These are phyloP conservation scores for Lepus americanus DNA, from an alignment of 2,113 vertebrate genomes.

Conservation along the genomic window DNA sequence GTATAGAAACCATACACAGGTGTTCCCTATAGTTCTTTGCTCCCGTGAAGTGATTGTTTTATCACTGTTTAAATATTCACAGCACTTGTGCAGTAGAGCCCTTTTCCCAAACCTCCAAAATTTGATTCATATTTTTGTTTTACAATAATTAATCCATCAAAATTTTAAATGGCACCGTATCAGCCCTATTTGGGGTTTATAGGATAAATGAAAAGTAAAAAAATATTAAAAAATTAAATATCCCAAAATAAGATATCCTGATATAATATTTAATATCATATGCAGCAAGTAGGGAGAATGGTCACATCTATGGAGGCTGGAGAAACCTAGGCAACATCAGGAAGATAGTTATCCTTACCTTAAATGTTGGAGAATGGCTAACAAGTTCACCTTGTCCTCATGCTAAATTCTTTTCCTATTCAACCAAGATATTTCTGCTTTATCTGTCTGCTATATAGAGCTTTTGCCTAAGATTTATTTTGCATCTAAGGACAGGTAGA, in stretches of 20 bases:
- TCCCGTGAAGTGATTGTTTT: not conserved
- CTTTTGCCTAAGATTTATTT: not conserved
- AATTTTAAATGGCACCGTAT: not conserved
- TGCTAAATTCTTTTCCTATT: not conserved
- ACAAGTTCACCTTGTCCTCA: not conserved
- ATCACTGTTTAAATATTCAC: not conserved
- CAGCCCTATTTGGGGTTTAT: not conserved
- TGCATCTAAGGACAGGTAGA: not conserved
- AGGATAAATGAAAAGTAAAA: not conserved
- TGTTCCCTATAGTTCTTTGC: not conserved
- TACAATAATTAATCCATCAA: not conserved
- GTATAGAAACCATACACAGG: too few species aligned
- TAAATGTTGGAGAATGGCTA: not conserved
- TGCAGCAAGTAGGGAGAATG: not conserved
- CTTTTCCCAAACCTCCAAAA: not conserved
- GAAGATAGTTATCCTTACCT: not conserved
- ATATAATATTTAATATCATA: not conserved
- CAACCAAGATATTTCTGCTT: not conserved
- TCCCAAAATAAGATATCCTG: not conserved
- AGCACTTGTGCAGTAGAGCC: not conserved
- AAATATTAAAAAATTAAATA: not conserved
- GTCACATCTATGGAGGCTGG: not conserved
- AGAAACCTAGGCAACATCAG: not conserved
- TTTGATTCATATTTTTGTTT: not conserved
- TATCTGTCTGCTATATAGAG: not conserved